phyloP scores from a whole-genome alignment of 2,797 vertebrate species.

The Aplochiton taeniatus region DNA sequence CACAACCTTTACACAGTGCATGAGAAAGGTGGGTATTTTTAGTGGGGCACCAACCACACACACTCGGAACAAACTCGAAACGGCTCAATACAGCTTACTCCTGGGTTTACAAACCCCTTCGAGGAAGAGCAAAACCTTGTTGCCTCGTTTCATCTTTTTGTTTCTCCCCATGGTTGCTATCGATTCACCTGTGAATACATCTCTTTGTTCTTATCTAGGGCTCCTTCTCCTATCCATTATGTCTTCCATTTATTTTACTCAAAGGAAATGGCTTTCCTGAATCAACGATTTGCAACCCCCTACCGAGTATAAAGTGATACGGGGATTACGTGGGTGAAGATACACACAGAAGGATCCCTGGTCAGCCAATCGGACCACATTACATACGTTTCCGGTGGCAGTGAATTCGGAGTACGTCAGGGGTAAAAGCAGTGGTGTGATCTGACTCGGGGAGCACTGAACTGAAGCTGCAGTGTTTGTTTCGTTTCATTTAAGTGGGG shows the following conservation, averaged over 20 bases:
- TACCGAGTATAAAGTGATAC: not conserved
- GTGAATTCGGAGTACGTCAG: too few relatives aligned
- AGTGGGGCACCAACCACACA: conserved; percentile 35
- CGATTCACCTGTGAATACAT: conserved; percentile 45
- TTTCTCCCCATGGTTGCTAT: conserved; percentile 34
- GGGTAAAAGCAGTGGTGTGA: too few relatives aligned
- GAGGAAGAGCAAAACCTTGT: conserved; percentile 57
- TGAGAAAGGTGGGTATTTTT: conserved; percentile 57
- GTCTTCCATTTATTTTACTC: conserved; percentile 5
- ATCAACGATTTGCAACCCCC: not conserved
- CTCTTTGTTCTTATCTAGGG: conserved; percentile 17
- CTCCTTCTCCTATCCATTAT: not conserved
- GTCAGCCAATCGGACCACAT: not conserved
- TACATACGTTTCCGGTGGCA: not conserved
- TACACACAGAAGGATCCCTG: not conserved
- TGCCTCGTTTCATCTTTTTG: conserved; percentile 46
- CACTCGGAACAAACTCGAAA: conserved; percentile 57
- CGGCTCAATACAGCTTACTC: conserved; percentile 49
- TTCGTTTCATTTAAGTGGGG: too few relatives aligned
- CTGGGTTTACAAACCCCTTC: conserved; percentile 50
- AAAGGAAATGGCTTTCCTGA: conserved; percentile 10
- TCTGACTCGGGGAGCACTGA: too few relatives aligned
- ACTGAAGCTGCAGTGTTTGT: too few relatives aligned
- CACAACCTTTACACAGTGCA: conserved; percentile 43
- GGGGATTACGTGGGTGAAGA: not conserved